These are phyloP conservation scores for Acipenser oxyrinchus DNA, from an alignment of 2,797 vertebrate species.

Conservation along the genomic window DNA sequence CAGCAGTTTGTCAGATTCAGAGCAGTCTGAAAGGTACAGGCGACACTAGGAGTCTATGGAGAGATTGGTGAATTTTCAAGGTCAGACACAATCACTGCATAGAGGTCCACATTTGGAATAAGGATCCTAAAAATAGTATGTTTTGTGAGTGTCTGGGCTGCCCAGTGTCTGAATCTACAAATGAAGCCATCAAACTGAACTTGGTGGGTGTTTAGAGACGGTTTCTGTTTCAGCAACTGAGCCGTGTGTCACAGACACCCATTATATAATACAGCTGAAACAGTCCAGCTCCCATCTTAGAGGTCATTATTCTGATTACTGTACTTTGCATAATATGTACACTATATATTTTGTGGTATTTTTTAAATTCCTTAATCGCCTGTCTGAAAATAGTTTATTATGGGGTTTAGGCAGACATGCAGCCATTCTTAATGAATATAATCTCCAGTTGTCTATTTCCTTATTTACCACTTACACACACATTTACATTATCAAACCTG, in stretches of 20 bases:
- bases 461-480: conserved; percentile 11
- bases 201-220: background rate
- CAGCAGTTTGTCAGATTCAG: too few species aligned
- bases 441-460: conserved; percentile 11
- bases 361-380: conserved; percentile 8
- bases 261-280: background rate
- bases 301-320: background rate
- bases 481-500: conserved; percentile 6
- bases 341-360: background rate
- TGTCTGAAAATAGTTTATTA: conserved; percentile 13
- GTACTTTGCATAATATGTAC: background rate
- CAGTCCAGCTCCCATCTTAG: background rate
- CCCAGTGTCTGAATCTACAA: background rate
- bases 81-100: too few species aligned
- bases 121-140: too few species aligned
- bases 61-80: too few species aligned
- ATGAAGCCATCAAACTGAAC: background rate
- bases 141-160: too few species aligned
- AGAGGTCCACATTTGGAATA: too few species aligned
- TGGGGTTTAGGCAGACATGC: conserved; percentile 4
- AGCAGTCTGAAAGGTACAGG: too few species aligned
- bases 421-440: conserved; percentile 16
- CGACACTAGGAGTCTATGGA: too few species aligned
- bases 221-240: background rate
- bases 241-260: background rate